These are phyloP conservation scores for Lepidothrix coronata DNA, from an alignment of 2,113 vertebrate species.

Conservation along the genomic window DNA sequence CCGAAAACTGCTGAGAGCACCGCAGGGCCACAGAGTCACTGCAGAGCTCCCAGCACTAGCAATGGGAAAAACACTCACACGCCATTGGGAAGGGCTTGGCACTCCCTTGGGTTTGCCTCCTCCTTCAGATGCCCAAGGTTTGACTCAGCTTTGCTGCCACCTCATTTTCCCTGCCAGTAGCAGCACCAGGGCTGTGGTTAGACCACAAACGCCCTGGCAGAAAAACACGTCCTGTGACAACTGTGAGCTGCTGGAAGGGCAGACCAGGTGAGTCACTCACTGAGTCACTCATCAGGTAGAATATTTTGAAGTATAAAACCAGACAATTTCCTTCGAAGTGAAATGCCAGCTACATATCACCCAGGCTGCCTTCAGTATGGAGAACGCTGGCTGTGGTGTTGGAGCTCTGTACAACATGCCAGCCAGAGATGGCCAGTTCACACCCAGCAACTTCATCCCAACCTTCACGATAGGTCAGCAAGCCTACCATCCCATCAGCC, in stretches of 20 bases:
- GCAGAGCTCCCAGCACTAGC: neutral
- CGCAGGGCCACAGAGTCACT: neutral
- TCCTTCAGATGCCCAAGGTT: neutral
- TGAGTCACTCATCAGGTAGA: neutral
- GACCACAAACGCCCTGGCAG: neutral
- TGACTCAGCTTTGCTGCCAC: conserved; percentile 8
- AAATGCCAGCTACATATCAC: neutral
- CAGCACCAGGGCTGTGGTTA: neutral
- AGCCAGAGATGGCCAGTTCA: neutral
- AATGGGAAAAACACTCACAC: neutral
- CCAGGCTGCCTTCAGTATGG: neutral
- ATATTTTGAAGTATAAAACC: neutral
- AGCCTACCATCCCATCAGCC: neutral
- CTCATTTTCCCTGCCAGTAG: neutral
- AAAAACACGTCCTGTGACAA: neutral
- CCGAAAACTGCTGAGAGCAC: neutral
- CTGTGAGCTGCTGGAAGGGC: neutral
- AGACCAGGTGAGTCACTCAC: neutral
- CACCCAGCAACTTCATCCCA: neutral
- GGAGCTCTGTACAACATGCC: neutral
- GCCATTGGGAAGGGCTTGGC: neutral
- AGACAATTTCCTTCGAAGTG: neutral
- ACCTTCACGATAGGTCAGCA: neutral
- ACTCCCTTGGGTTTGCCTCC: neutral
- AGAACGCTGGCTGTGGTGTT: neutral